Evolutionary conservation across 2,113 vertebrate species (phyloP).

Genomic region (Coptodon rendalli): DNA sequence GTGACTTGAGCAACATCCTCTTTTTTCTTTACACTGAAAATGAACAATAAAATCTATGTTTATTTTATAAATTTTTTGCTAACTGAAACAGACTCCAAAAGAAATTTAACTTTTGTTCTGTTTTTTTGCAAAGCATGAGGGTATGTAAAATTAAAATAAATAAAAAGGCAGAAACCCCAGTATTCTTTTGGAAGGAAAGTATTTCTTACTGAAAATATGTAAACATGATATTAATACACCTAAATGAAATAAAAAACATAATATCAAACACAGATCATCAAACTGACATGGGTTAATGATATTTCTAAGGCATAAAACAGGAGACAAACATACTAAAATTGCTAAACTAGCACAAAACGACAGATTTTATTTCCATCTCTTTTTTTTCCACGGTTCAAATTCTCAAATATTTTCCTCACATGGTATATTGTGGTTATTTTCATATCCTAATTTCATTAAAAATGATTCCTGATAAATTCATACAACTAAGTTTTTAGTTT

Average conservation of each 20-base stretch:
- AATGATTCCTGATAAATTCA: neutral
- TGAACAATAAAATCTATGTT: neutral
- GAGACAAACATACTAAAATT: neutral
- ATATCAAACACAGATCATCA: neutral
- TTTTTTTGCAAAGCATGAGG: neutral
- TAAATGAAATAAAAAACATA: too few relatives aligned
- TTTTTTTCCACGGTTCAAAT: neutral
- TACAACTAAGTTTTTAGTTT: neutral
- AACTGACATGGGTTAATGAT: neutral
- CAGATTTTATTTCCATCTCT: neutral
- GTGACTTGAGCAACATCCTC: neutral
- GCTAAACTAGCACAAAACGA: neutral
- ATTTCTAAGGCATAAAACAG: neutral
- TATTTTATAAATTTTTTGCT: fast-evolving
- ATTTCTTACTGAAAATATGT: neutral
- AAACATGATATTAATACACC: neutral
- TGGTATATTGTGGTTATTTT: neutral
- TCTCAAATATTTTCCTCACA: neutral
- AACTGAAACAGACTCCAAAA: neutral
- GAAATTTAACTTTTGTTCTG: neutral
- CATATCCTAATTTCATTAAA: neutral
- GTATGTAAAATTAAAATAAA: neutral
- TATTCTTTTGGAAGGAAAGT: neutral
- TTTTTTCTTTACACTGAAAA: neutral
- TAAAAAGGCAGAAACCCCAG: neutral